These are phyloP conservation scores for Moxostoma hubbsi DNA, from an alignment of 2,797 vertebrate species.

Conservation along the genomic window DNA sequence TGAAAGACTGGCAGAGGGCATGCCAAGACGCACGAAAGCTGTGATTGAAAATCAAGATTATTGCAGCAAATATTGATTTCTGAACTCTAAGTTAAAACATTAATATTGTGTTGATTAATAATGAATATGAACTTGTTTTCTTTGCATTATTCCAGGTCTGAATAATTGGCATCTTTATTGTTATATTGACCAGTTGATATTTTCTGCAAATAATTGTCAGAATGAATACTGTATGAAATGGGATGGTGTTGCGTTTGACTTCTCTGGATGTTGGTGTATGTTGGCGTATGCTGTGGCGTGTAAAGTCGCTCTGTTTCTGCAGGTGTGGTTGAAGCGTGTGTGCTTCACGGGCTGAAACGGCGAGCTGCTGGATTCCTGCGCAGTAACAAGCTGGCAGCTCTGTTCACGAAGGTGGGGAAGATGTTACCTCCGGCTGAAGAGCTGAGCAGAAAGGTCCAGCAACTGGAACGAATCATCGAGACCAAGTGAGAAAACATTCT, in stretches of 20 bases:
- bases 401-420: slow-evolving; percentile 96
- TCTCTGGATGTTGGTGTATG: not conserved
- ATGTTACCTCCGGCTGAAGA: slow-evolving; percentile 90
- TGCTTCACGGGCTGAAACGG: slow-evolving; percentile 89
- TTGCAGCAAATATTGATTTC: too few relatives aligned
- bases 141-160: too few relatives aligned
- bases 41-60: too few relatives aligned
- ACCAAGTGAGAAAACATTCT: slow-evolving; percentile 79
- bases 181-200: too few relatives aligned
- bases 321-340: slow-evolving; percentile 94
- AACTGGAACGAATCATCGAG: slow-evolving; percentile 92
- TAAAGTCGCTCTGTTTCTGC: slow-evolving; percentile 50
- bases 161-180: too few relatives aligned
- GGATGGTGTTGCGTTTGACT: not conserved
- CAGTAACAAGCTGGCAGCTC: slow-evolving; percentile 95
- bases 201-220: too few relatives aligned
- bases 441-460: slow-evolving; percentile 92
- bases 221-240: not conserved
- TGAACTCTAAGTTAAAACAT: too few relatives aligned
- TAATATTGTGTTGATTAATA: too few relatives aligned
- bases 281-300: not conserved
- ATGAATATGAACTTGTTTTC: too few relatives aligned
- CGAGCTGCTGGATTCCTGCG: slow-evolving; percentile 94
- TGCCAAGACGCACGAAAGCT: too few relatives aligned
- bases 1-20: too few relatives aligned